Evolutionary conservation across 2,888 invertebrate genomes (phyloP).

Genomic region (Acanthosepion lycidas): DNA sequence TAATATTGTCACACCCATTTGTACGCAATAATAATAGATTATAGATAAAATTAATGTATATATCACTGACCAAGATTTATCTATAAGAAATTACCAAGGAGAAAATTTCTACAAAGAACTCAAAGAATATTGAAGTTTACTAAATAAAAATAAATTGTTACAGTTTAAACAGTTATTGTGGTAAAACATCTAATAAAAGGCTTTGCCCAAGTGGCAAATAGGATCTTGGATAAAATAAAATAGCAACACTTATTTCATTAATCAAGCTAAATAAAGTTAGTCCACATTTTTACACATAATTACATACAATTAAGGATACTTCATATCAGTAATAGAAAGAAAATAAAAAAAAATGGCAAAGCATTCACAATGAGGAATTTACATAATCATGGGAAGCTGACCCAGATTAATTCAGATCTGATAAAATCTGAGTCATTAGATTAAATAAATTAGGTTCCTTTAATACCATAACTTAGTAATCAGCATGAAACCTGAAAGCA

Average conservation of each 20-base stretch:
- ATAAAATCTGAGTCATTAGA: constrained; percentile 1
- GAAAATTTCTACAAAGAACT: no score
- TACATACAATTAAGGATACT: not conserved
- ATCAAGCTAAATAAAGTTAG: no score
- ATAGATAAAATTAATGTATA: no score
- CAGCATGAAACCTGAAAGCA: not conserved
- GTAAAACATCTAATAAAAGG: not conserved
- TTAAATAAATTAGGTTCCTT: no score
- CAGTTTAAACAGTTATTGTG: not conserved
- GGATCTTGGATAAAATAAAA: not conserved
- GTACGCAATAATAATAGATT: no score
- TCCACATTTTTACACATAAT: not conserved
- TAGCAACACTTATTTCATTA: not conserved
- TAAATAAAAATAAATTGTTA: not conserved
- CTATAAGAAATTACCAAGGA: no score
- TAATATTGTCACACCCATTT: no score
- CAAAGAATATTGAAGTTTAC: not conserved
- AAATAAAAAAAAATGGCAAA: not conserved
- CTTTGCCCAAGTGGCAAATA: not conserved
- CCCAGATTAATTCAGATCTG: not conserved
- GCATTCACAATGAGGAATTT: not conserved
- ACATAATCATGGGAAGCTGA: not conserved
- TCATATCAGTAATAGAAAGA: not conserved
- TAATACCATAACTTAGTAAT: not conserved
- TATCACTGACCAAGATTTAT: no score